These are phyloP conservation scores for Acholoe squamosa DNA, from an alignment of 2,888 invertebrate genomes.

Conservation along the genomic window DNA sequence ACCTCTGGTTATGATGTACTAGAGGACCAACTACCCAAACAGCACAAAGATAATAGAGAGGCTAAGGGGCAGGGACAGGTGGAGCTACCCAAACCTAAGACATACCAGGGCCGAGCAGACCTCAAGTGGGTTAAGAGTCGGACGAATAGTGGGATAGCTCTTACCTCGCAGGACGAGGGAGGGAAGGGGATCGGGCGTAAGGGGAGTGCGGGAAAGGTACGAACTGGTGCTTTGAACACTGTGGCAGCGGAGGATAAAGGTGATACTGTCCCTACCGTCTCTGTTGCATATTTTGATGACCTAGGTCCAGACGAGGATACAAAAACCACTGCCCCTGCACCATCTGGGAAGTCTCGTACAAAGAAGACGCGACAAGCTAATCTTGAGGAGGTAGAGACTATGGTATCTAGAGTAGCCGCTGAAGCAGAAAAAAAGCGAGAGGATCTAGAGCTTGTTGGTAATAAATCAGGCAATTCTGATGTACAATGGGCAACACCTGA, in stretches of 20 bases:
- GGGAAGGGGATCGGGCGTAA: background rate
- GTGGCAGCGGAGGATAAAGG: background rate
- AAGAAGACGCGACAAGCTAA: background rate
- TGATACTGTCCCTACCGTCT: background rate
- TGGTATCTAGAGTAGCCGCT: background rate
- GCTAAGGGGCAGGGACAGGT: background rate
- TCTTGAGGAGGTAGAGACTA: slow-evolving; percentile 29
- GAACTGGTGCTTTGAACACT: background rate
- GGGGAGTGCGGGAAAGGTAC: slow-evolving; percentile 36
- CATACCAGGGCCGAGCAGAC: background rate
- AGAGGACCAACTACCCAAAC: background rate
- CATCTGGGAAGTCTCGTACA: background rate
- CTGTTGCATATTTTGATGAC: slow-evolving; percentile 28
- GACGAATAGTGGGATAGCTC: slow-evolving; percentile 55
- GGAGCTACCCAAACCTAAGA: slow-evolving; percentile 10
- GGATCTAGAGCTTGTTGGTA: background rate
- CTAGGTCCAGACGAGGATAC: background rate
- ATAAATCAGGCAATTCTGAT: background rate
- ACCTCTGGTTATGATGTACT: background rate
- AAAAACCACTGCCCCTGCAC: background rate
- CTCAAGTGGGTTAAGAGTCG: slow-evolving; percentile 57
- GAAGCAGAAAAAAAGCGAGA: background rate
- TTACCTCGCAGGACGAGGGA: background rate
- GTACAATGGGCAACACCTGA: slow-evolving; percentile 5
- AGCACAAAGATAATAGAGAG: background rate